Evolutionary conservation across 2,888 invertebrate species (phyloP).

Genomic region (Hirudinaria manillensis): DNA sequence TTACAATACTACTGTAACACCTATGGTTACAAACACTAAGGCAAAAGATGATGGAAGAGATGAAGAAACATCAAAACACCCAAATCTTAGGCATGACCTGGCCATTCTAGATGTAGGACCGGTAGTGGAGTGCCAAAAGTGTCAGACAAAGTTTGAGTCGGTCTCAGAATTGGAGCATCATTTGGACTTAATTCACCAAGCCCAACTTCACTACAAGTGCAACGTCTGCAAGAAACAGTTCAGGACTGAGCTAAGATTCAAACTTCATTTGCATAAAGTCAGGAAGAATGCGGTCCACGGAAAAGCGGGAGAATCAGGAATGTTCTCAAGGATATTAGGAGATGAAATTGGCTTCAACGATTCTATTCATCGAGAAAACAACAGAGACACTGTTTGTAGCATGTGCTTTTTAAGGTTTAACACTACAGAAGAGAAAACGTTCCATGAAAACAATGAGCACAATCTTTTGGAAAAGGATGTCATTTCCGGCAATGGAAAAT

Average conservation of each 20-base stretch:
- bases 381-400: not conserved
- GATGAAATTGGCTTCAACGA: not conserved
- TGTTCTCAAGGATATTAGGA: not conserved
- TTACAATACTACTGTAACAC: too few relatives aligned
- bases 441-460: constrained; percentile 10
- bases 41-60: too few relatives aligned
- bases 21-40: too few relatives aligned
- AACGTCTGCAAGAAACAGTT: constrained; percentile 18
- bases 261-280: constrained; percentile 4
- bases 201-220: constrained; percentile 1
- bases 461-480: not conserved
- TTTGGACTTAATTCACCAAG: not conserved
- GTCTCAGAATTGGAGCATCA: not conserved
- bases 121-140: not conserved
- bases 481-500: not conserved
- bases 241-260: constrained; percentile 13
- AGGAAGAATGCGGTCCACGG: not conserved
- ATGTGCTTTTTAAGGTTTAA: not conserved
- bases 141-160: not conserved
- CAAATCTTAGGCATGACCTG: too few relatives aligned
- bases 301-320: not conserved
- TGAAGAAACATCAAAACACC: too few relatives aligned
- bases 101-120: too few relatives aligned
- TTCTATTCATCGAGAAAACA: not conserved
- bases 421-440: not conserved